Evolutionary conservation across 2,113 vertebrate genomes (phyloP).

Genomic region (Aegypius monachus): DNA sequence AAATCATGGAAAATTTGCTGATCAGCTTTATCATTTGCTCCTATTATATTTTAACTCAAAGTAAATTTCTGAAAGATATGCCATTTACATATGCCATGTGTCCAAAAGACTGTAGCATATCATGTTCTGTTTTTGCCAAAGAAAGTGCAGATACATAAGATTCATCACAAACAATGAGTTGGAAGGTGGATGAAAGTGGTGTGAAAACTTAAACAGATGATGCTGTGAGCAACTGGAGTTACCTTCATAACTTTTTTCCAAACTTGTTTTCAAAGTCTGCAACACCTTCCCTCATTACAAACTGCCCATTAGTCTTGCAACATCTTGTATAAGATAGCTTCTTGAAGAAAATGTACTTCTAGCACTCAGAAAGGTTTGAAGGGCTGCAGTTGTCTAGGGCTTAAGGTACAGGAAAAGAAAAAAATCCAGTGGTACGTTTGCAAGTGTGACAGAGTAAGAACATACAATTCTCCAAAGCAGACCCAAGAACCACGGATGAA

Average conservation of each 20-base stretch:
- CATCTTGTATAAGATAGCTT: background rate
- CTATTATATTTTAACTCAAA: background rate
- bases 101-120: background rate
- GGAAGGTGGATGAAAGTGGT: background rate
- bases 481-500: background rate
- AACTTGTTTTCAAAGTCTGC: background rate
- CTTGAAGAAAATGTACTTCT: background rate
- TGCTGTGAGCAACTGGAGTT: background rate
- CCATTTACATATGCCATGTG: background rate
- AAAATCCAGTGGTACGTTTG: background rate
- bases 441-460: background rate
- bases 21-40: background rate
- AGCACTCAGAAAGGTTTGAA: background rate
- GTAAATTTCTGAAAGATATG: background rate
- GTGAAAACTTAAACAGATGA: background rate
- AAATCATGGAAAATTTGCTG: background rate
- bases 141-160: background rate
- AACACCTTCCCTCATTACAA: background rate
- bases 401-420: background rate
- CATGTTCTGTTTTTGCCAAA: background rate
- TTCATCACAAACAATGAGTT: background rate
- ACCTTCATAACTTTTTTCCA: background rate
- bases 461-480: background rate
- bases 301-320: background rate
- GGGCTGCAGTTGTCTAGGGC: background rate